Evolutionary conservation across 1,140 invertebrate species (phyloP).

Genomic region (Polyergus mexicanus): DNA sequence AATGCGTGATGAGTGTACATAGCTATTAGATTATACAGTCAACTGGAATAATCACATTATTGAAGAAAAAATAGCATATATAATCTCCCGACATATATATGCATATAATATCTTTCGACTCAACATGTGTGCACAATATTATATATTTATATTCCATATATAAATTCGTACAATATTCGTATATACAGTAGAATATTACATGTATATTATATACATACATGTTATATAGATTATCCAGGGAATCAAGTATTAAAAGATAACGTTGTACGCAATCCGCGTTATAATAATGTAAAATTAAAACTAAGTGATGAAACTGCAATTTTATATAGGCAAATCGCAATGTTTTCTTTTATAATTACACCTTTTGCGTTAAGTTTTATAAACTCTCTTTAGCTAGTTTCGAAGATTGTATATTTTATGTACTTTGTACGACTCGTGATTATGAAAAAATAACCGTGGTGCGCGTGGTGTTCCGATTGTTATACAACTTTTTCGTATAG

Average conservation of each 20-base stretch:
- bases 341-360: slow-evolving; percentile 35
- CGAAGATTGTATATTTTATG: slow-evolving; percentile 3
- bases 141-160: slow-evolving; percentile 41
- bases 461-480: background rate
- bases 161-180: background rate
- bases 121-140: slow-evolving; percentile 10
- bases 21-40: too few species aligned
- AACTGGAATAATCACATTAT: background rate
- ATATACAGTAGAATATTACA: slow-evolving; percentile 10
- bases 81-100: background rate
- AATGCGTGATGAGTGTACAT: background rate
- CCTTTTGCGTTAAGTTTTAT: slow-evolving; percentile 18
- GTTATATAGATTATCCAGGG: slow-evolving; percentile 57
- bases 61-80: background rate
- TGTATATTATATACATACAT: slow-evolving; percentile 44
- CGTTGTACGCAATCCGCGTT: slow-evolving; percentile 26
- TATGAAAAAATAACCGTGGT: background rate
- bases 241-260: slow-evolving; percentile 67
- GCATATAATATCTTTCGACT: too few species aligned
- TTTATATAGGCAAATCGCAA: slow-evolving; percentile 16
- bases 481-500: slow-evolving; percentile 1
- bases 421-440: slow-evolving; percentile 18
- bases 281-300: slow-evolving; percentile 11
- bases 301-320: slow-evolving; percentile 8
- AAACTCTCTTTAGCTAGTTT: slow-evolving; percentile 24